These are phyloP conservation scores for Acanthococcus lagerstroemiae DNA, from an alignment of 2,888 invertebrate species.

Conservation along the genomic window DNA sequence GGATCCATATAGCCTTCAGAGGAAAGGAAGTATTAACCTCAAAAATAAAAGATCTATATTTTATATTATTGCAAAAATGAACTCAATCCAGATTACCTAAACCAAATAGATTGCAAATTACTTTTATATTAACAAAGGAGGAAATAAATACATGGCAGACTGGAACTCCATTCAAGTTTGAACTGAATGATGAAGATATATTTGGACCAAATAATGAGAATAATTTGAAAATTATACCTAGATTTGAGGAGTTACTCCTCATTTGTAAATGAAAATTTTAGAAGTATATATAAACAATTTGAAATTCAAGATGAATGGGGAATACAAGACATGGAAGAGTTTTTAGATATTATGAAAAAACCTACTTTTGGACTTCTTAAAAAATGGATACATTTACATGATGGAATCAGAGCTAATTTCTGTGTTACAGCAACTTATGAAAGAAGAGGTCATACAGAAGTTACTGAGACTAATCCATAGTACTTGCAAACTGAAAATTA, in stretches of 20 bases:
- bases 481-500: constrained; percentile 6
- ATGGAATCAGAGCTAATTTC: constrained; percentile 10
- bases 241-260: too few relatives aligned
- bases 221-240: constrained; percentile 7
- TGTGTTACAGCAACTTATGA: constrained; percentile 2
- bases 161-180: constrained; percentile 9
- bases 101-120: constrained; percentile 8
- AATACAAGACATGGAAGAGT: not conserved
- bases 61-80: not conserved
- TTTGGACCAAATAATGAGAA: not conserved
- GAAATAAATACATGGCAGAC: constrained; percentile 2
- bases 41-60: constrained; percentile 4
- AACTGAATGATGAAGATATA: not conserved
- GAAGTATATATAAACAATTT: constrained; percentile 7
- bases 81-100: not conserved
- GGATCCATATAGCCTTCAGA: constrained; percentile 2
- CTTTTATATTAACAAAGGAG: constrained; percentile 2
- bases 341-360: constrained; percentile 3
- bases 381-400: not conserved
- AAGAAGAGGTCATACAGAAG: not conserved
- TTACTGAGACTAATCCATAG: not conserved
- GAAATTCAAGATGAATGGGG: constrained; percentile 8
- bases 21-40: not conserved
- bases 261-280: constrained; percentile 10
- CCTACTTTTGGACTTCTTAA: constrained; percentile 9